These are phyloP conservation scores for Nomada ferruginata DNA, from an alignment of 2,888 invertebrate species.

Conservation along the genomic window DNA sequence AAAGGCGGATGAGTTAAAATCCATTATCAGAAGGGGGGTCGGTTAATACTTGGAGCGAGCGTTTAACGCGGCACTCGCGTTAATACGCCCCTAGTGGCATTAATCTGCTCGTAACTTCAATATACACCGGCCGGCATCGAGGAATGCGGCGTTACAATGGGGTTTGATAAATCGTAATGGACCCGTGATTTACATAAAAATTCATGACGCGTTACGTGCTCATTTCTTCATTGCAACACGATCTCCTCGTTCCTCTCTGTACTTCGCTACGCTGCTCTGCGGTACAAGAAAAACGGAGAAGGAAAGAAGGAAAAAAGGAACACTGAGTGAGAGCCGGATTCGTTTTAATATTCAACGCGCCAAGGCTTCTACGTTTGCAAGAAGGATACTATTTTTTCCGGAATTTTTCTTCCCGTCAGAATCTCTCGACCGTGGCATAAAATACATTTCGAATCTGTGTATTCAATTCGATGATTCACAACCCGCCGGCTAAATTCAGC, in stretches of 20 bases:
- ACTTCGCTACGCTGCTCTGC: background rate
- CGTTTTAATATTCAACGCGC: background rate
- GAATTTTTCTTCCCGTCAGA: background rate
- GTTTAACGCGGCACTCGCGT: conserved; percentile 26
- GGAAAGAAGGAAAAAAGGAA: background rate
- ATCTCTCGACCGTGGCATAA: background rate
- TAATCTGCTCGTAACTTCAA: conserved; percentile 43
- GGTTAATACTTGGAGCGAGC: conserved; percentile 23
- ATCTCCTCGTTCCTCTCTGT: background rate
- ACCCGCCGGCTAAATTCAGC: background rate
- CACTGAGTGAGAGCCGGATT: background rate
- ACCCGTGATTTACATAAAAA: conserved; percentile 47
- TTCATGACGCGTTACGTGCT: conserved; percentile 48
- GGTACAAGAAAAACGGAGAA: no score
- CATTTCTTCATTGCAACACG: conserved; percentile 32
- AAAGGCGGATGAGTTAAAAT: conserved; percentile 29
- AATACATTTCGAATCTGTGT: background rate
- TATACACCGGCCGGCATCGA: conserved; percentile 19
- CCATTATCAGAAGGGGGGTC: conserved; percentile 17
- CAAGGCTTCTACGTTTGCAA: background rate
- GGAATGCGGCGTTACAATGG: conserved; percentile 41
- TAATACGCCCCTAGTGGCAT: conserved; percentile 30
- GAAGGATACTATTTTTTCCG: background rate
- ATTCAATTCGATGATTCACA: background rate
- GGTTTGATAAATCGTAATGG: conserved; percentile 45